Base-by-base conservation (phyloP, 2,797 vertebrate genomes). In the Microcaecilia unicolor region DNA sequence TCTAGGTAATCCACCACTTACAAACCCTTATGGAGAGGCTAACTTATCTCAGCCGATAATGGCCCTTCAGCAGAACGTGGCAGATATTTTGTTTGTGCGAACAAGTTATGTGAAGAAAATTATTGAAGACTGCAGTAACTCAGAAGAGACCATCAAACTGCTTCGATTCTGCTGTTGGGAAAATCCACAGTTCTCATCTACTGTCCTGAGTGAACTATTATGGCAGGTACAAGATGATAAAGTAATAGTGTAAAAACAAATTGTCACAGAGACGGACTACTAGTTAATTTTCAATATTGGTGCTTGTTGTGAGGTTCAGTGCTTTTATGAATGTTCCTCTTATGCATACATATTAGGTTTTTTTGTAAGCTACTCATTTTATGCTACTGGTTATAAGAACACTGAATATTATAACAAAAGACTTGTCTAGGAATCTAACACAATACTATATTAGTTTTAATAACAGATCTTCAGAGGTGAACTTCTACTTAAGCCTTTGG, bases 151-250 rank as follows among this genome's bases (percentile, higher is more conserved):
- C 0, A 90, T 99, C 62, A 99, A 99, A 67, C 67, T 99, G 50
- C 88, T 99, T 67, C 90, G 96, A 55, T 99, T 99, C 80, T 96
- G 94, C 80, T 99, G 96, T 77, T 99, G 95, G 95, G 96, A 99
- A 64, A 99, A 98, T 79, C 96, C 96, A 44, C 93, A 97, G 72
- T 99, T 99, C 53, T 99, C 96, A 55, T 99, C 96, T 61, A 98
- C 94, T 51, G 95, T 99, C 59, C 91, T 99, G 49, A 95, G 94
- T 70, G 96, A 99, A 70, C 89, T 99, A 29, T 90, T 99, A 52
- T 99, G 96, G 96, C 96, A 99, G 95, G 96, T 99, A 68, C 68
- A n/a, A n/a, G n/a, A n/a, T n/a, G n/a, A n/a, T n/a, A n/a, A n/a
- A n/a, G n/a, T 2, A 6, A 22, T n/a, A n/a, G n/a, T n/a, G 11